phyloP scores from a whole-genome alignment of 2,113 vertebrate species.

The Canis aureus region DNA sequence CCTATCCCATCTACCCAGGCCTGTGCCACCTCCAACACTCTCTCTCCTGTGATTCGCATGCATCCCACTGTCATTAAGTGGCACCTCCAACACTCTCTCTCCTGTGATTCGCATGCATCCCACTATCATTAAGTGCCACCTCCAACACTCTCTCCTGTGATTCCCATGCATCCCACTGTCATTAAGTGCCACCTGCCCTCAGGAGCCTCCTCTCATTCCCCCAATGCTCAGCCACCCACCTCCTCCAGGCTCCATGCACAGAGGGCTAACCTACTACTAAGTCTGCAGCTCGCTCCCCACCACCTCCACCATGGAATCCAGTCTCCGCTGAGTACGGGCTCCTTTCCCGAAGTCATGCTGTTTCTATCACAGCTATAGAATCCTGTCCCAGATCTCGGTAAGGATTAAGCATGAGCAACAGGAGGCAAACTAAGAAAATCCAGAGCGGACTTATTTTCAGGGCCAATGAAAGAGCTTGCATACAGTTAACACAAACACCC shows the following conservation, averaged over 20 bases:
- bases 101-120: not conserved
- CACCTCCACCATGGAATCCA: not conserved
- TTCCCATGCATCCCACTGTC: not conserved
- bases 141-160: not conserved
- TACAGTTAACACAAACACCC: not conserved
- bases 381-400: not conserved
- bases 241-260: not conserved
- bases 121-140: not conserved
- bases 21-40: not conserved
- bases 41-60: not conserved
- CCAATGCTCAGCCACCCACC: not conserved
- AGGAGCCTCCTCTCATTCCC: not conserved
- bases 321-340: not conserved
- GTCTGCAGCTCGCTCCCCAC: not conserved
- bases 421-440: slow-evolving; percentile 39
- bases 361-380: not conserved
- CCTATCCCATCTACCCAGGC: fast-evolving
- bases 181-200: not conserved
- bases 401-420: not conserved
- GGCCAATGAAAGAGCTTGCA: not conserved
- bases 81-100: not conserved
- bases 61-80: not conserved
- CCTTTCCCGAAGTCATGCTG: not conserved
- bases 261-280: not conserved
- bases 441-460: not conserved